Evolutionary conservation across 2,797 vertebrate genomes (phyloP), one percentile per base, ranked within the genome.

Genomic region (Lophotriccus pileatus): DNA sequence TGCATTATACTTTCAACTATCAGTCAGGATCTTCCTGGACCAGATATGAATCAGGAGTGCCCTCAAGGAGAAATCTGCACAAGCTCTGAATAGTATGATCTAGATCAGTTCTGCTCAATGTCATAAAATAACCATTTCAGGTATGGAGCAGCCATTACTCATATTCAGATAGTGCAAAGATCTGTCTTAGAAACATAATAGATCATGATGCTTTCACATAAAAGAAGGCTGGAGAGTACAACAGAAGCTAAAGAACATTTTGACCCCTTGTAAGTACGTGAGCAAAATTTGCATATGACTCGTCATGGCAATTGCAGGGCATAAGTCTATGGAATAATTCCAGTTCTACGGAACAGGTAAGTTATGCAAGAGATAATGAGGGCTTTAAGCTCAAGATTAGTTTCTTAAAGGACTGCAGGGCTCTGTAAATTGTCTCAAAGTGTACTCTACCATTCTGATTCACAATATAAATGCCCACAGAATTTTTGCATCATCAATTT

Each of bases 261-360:
- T 10, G 6, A 10, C 47, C 49, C 52, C 75, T 37, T 75, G 34
- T 77, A 74, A 84, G 36, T 55, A 36, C 43, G 81, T 96, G 68
- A 66, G 47, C 84, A 60, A 83, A 74, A 68, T 93, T 78, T 64
- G 39, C 39, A 24, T 70, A 39, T 44, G 52, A 74, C 23, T 69
- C 92, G 41, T 68, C 43, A 60, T 53, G 83, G 67, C 14, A 32
- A 44, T 75, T 88, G 53, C 14, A 70, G 59, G 39, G 12, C 47
- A n/a, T 63, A 87, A 92, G 50, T 93, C 75, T 84, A 53, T 84
- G 68, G 49, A 56, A 12, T 69, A 92, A 91, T 76, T 94, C 53
- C 53, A 87, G 34, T 72, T 96, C 52, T 84, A 63, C 84, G 52
- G 24, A 46, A 77, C 53, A 53, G 66, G 28, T 90, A 85, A 94